phyloP scores from a whole-genome alignment of 2,888 invertebrate genomes.

The Synanthedon tipuliformis region DNA sequence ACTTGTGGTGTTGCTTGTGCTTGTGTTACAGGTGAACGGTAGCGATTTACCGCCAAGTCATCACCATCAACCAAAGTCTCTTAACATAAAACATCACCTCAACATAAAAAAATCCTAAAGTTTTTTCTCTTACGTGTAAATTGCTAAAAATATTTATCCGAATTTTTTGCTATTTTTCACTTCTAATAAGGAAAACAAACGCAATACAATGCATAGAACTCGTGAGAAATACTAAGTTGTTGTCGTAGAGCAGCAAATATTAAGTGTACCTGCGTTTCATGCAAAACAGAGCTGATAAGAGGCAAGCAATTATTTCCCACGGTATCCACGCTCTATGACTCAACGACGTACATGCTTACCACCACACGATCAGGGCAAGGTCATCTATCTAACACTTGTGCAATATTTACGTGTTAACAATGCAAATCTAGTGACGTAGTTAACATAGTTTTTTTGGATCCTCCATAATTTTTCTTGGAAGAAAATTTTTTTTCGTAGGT shows the following conservation, averaged over 20 bases:
- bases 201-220: neutral
- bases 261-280: constrained; percentile 5
- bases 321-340: constrained; percentile 41
- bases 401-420: constrained; percentile 52
- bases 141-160: no score
- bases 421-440: constrained; percentile 4
- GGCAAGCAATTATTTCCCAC: constrained; percentile 30
- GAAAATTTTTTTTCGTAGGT: no score
- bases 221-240: neutral
- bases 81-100: no score
- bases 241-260: neutral
- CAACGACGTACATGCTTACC: constrained; percentile 15
- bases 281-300: constrained; percentile 25
- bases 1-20: no score
- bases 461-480: no score
- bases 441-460: no score
- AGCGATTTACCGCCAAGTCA: no score
- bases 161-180: neutral
- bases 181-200: neutral
- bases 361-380: constrained; percentile 35
- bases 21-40: no score
- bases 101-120: no score
- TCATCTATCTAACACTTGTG: constrained; percentile 25
- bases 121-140: no score
- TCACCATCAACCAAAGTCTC: no score